Conservation (phyloP, 37 sponge, comb jelly and placozoan species). For the Theonella swinhoei region DNA sequence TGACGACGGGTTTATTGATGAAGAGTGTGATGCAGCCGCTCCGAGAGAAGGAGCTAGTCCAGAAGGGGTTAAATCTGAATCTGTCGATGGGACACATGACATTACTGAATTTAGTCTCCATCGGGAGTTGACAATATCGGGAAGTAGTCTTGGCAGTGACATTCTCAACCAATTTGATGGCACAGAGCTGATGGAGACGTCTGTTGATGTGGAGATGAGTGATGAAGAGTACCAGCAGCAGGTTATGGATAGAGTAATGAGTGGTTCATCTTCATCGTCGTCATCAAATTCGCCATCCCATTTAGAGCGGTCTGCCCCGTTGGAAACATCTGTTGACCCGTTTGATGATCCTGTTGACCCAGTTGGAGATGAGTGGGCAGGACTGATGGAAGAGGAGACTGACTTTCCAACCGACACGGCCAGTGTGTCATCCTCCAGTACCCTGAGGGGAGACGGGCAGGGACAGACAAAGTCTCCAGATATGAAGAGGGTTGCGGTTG, state of each 20-base stretch:
- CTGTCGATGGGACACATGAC: too few relatives aligned
- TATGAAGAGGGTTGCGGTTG: too few relatives aligned
- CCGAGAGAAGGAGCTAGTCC: too few relatives aligned
- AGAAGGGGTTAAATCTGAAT: too few relatives aligned
- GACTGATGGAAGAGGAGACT: neutral
- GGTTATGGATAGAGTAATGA: neutral
- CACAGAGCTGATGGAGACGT: neutral
- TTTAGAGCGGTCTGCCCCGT: too few relatives aligned
- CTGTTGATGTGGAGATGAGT: neutral
- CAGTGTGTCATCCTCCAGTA: neutral
- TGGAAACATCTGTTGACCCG: neutral
- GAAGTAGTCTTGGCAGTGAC: too few relatives aligned
- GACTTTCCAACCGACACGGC: neutral
- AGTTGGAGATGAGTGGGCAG: neutral
- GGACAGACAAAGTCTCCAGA: neutral
- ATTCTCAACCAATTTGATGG: neutral
- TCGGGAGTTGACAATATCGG: too few relatives aligned
- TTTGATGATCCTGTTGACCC: neutral
- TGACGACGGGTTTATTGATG: too few relatives aligned
- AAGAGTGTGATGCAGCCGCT: too few relatives aligned
- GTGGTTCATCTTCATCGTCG: too few relatives aligned
- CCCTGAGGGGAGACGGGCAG: neutral
- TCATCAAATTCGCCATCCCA: too few relatives aligned
- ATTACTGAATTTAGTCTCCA: too few relatives aligned
- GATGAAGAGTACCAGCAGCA: conserved; percentile 1